Percentiles rank a stretch among this genome's conserved stretches.
Evolutionary conservation across 2,797 vertebrate genomes (phyloP).

Genomic region (Thalassophryne amazonica): DNA sequence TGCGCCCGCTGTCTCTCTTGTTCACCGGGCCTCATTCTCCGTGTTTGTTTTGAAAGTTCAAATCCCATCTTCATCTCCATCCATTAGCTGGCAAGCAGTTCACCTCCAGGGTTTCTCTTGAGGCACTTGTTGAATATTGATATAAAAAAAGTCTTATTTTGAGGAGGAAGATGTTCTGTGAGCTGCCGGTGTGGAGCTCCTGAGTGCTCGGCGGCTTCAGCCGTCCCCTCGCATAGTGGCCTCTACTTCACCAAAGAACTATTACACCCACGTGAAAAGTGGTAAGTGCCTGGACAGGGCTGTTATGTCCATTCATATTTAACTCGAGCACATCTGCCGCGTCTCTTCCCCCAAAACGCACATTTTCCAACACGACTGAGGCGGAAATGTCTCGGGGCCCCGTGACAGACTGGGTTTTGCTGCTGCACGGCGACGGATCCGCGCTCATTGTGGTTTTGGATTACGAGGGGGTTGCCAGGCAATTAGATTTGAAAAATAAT

Average conservation of each 20-base stretch:
- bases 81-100: constrained; percentile 95
- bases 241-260: constrained; percentile 75
- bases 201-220: constrained; percentile 67
- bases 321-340: constrained; percentile 68
- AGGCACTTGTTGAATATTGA: constrained; percentile 99
- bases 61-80: constrained; percentile 91
- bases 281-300: constrained; percentile 73
- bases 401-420: constrained; percentile 64
- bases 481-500: constrained; percentile 48
- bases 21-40: constrained; percentile 54
- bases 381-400: constrained; percentile 58
- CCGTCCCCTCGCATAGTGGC: constrained; percentile 64
- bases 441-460: constrained; percentile 20
- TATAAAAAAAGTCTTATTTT: constrained; percentile 77
- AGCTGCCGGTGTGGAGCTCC: constrained; percentile 65
- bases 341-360: constrained; percentile 69
- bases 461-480: constrained; percentile 14
- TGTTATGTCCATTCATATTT: constrained; percentile 82
- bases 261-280: constrained; percentile 78
- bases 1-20: constrained; percentile 28
- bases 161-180: constrained; percentile 62
- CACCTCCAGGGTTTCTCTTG: constrained; percentile 93
- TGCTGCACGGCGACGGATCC: constrained; percentile 32
- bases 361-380: constrained; percentile 59
- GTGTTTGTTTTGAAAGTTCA: constrained; percentile 95